phyloP scores from a whole-genome alignment of 1,140 invertebrate genomes.

The Drosophila navojoa region DNA sequence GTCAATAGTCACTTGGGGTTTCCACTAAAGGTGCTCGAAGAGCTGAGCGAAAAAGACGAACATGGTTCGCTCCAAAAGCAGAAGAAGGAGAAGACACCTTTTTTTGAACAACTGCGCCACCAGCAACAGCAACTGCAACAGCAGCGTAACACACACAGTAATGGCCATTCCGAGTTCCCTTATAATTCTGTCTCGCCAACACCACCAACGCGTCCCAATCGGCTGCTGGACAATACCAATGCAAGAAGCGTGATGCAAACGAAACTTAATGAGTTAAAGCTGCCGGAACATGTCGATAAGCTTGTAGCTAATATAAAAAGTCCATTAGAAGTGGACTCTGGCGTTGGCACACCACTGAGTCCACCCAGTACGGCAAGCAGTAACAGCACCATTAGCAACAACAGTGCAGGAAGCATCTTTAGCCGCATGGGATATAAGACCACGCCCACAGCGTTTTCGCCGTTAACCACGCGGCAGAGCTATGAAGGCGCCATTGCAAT shows the following conservation, averaged over 20 bases:
- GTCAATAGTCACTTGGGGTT: conserved; percentile 84
- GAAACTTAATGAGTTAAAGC: conserved; percentile 81
- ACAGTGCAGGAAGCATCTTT: conserved; percentile 70
- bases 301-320: conserved; percentile 76
- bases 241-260: conserved; percentile 64
- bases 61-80: conserved; percentile 84
- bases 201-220: conserved; percentile 71
- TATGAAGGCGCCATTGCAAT: conserved; percentile 42
- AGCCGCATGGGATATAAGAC: conserved; percentile 80
- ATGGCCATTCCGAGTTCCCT: conserved; percentile 28
- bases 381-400: conserved; percentile 45
- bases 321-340: conserved; percentile 85
- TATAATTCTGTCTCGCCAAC: conserved; percentile 21
- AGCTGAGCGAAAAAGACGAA: conserved; percentile 85
- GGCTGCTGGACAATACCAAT: conserved; percentile 65
- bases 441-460: conserved; percentile 70
- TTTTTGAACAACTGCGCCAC: conserved; percentile 83
- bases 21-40: conserved; percentile 85
- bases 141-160: conserved; percentile 42
- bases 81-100: conserved; percentile 83
- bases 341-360: conserved; percentile 85
- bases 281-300: conserved; percentile 84
- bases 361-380: conserved; percentile 75
- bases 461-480: conserved; percentile 57
- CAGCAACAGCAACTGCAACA: conserved; percentile 68